A percentile compares a stretch with the other conserved stretches of the same genome.
Conservation (phyloP, 2,888 invertebrate genomes). For the Ethmia dodecea region DNA sequence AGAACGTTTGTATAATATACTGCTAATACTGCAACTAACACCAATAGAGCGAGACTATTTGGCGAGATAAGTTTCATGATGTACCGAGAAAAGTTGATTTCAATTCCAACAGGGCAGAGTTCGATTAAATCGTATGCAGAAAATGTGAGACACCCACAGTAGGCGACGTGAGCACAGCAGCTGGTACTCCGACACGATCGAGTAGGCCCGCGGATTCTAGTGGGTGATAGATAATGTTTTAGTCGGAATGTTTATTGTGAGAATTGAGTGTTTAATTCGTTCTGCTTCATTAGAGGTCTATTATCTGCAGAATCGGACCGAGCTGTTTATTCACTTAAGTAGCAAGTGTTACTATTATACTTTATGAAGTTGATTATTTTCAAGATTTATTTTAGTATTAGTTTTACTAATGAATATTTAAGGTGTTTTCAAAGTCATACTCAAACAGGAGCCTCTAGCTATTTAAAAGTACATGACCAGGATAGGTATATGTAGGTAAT, state of each 20-base stretch:
- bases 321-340: neutral
- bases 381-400: too few relatives aligned
- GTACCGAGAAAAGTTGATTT: conserved; percentile 26
- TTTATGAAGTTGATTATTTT: too few relatives aligned
- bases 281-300: conserved; percentile 17
- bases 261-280: conserved; percentile 22
- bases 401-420: too few relatives aligned
- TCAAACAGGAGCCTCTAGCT: too few relatives aligned
- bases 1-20: too few relatives aligned
- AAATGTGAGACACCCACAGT: conserved; percentile 38
- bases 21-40: conserved; percentile 13
- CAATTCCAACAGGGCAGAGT: conserved; percentile 42
- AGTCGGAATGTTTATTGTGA: conserved; percentile 32
- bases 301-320: conserved; percentile 3
- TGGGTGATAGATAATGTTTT: conserved; percentile 43
- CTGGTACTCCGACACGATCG: conserved; percentile 29
- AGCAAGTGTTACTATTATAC: too few relatives aligned
- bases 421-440: too few relatives aligned
- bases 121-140: conserved; percentile 32
- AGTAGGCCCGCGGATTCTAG: conserved; percentile 40
- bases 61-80: conserved; percentile 22
- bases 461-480: too few relatives aligned
- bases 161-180: conserved; percentile 36
- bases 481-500: too few relatives aligned
- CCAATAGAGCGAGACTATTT: conserved; percentile 22